Evolutionary conservation across 1,140 invertebrate genomes (phyloP), one percentile per base, ranked within the genome.

Genomic region (Condylostylus longicornis): DNA sequence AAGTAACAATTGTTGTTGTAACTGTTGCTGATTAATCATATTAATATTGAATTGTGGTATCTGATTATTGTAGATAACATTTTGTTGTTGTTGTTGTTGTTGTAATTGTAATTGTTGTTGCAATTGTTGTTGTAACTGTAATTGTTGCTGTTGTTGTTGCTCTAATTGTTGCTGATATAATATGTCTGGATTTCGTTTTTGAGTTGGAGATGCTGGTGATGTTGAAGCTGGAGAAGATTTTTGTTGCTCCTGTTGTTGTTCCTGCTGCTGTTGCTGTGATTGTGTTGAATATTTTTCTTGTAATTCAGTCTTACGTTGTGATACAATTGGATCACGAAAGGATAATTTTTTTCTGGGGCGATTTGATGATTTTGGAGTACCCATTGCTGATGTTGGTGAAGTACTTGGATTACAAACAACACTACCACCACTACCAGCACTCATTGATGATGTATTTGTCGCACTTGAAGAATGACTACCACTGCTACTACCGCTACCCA

Each of bases 281-380:
- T 48, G 46, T 43, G 33, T 48, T 59, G 39, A 75, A 66, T n/a
- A 80, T 76, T 59, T 82, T n/a, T n/a, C n/a, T n/a, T n/a, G n/a
- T n/a, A n/a, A n/a, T n/a, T n/a, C n/a, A n/a, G n/a, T n/a, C n/a
- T n/a, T 25, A 8, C 23, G 23, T n/a, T 25, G 18, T 4, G 15
- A 9, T 9, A 53, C 53, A 19, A 58, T 81, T 2, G 83, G 83
- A 48, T 86, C 82, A 37, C 82, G 73, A 52, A 87, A 88, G 0
- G 81, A 85, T 1, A 87, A 62, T 50, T 88, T 88, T 58, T 87
- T 88, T 17, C 81, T 65, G 0, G 82, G 82, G 46, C 1, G 48
- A 50, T 18, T 48, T 54, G 40, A 47, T 51, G 19, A 49, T 14
- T 12, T 44, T 50, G 4, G 18, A 4, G 15, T 34, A 37, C 22